Base-by-base conservation (phyloP, 2,113 vertebrate genomes). In the Charadrius vociferus region DNA sequence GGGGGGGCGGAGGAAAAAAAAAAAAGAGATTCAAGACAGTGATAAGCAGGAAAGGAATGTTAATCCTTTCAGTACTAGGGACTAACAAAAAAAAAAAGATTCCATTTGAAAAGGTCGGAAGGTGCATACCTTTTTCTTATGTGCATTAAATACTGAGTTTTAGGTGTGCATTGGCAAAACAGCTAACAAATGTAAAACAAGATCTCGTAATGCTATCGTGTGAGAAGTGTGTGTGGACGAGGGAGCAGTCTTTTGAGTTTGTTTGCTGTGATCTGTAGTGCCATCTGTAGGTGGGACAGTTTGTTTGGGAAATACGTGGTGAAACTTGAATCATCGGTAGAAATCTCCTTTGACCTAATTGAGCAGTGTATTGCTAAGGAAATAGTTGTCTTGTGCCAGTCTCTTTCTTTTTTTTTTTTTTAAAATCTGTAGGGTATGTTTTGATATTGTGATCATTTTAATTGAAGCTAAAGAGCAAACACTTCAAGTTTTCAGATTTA, bases 251-350 rank as follows among this genome's bases (percentile, higher is more conserved):
- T 7, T 52, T 13, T 30, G 29, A 84, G 56, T 47, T 47, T 6
- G 37, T 8, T 89, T 74, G 75, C 72, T n/a, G 81, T 56, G 95
- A 96, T 89, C 94, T 97, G 73, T 84, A 63, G 26, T 95, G 96
- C 95, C 96, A 96, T 93, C 96, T 97, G 81, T 85, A 81, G 96
- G 95, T 81, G 65, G 47, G 84, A 94, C 66, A 30, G 30, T 59
- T 37, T 37, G 41, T 58, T 41, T 14, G n/a, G 53, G 68, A 91
- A 84, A 36, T 20, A 14, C 0, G 1, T 39, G 14, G 39, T 14
- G 75, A 58, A 90, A 80, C 55, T 62, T 34, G 1, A 78, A 81
- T 59, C 37, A 1, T 52, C 43, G 47, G 1, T 17, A 63, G 63
- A 79, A 89, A 55, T 84, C 65, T 79, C 47, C 27, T 63, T 78